phyloP scores from a whole-genome alignment of 2,113 vertebrate species.

The Burhinus oedicnemus region DNA sequence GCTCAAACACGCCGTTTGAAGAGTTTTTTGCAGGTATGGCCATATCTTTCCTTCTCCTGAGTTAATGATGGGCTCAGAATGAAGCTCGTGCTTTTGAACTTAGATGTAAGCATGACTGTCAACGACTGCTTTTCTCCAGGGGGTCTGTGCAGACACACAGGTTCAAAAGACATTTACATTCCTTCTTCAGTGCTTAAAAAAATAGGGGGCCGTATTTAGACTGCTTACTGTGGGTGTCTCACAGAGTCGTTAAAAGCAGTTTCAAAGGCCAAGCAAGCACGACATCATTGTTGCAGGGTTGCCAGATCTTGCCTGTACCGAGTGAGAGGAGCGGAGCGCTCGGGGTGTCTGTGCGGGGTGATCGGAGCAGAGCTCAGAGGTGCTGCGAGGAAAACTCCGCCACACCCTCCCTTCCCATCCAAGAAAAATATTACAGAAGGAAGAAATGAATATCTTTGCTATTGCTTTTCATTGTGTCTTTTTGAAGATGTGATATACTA shows the following conservation, averaged over 20 bases:
- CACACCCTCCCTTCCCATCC: conserved; percentile 17
- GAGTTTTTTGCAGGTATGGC: background rate
- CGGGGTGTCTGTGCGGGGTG: background rate
- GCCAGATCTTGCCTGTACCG: background rate
- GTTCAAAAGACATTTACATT: background rate
- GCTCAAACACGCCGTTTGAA: fast-evolving
- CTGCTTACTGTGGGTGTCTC: background rate
- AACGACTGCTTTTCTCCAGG: background rate
- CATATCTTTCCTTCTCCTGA: background rate
- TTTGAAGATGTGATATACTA: conserved; percentile 52
- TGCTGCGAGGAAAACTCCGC: conserved; percentile 11
- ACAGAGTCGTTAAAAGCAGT: background rate
- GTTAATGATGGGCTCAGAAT: background rate
- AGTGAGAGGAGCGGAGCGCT: background rate
- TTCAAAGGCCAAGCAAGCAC: background rate
- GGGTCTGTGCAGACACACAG: background rate
- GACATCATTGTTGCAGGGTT: background rate
- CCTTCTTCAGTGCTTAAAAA: background rate
- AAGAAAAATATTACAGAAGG: conserved; percentile 48
- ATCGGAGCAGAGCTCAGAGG: background rate
- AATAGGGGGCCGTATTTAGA: background rate
- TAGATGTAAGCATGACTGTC: background rate
- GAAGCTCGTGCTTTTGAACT: background rate
- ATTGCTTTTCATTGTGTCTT: conserved; percentile 30
- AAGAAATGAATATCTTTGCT: background rate